Conservation (phyloP, 2,113 vertebrate genomes). For the Triplophysa siluroides region DNA sequence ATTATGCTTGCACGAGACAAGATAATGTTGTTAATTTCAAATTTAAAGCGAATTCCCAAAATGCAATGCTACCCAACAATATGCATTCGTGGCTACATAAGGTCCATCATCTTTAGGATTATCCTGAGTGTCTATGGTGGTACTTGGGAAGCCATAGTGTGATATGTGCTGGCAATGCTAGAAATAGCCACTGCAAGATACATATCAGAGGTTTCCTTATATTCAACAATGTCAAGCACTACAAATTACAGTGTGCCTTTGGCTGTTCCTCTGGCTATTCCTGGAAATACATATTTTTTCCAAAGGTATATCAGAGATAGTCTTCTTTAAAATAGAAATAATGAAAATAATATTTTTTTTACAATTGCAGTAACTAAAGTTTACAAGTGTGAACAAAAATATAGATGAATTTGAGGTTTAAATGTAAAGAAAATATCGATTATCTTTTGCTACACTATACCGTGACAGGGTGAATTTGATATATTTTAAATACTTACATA, state of each 20-base stretch:
- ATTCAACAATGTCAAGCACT: slow-evolving; percentile 29
- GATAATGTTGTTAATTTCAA: slow-evolving; percentile 22
- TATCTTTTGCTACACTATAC: no score
- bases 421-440: no score
- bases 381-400: no score
- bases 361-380: not conserved
- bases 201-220: slow-evolving; percentile 77
- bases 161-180: slow-evolving; percentile 56
- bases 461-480: not conserved
- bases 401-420: no score
- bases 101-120: slow-evolving; percentile 69
- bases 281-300: not conserved
- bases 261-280: slow-evolving; percentile 16
- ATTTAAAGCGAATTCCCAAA: not conserved
- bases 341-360: no score
- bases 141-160: slow-evolving; percentile 53
- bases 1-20: slow-evolving; percentile 26
- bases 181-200: slow-evolving; percentile 67
- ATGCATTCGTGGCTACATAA: no score
- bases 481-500: no score
- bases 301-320: not conserved
- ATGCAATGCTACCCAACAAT: not conserved
- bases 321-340: no score
- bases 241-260: slow-evolving; percentile 16
- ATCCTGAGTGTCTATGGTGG: slow-evolving; percentile 70